These are phyloP conservation scores for Eurystomus glaucurus DNA, from an alignment of 2,797 vertebrate genomes.

Conservation along the genomic window DNA sequence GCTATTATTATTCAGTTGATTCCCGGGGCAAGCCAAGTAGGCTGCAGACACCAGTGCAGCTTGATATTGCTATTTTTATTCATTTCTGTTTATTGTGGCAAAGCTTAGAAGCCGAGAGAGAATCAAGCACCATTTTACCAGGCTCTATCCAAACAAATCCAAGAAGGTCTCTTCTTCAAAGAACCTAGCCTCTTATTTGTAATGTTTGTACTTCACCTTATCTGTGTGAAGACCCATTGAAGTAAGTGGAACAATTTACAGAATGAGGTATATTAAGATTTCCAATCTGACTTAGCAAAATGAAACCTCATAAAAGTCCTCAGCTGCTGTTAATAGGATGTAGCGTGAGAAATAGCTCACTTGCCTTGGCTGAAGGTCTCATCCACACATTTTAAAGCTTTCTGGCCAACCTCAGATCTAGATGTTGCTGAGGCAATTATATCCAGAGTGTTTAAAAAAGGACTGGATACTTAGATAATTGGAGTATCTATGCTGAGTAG, in stretches of 20 bases:
- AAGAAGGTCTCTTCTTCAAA: background rate
- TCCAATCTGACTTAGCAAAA: background rate
- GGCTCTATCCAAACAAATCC: background rate
- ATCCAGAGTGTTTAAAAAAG: background rate
- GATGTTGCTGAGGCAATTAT: background rate
- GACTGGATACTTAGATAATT: slow-evolving; percentile 17
- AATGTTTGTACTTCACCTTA: background rate
- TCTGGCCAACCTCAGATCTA: background rate
- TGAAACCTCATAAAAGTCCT: background rate
- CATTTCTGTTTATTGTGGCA: background rate
- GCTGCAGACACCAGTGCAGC: background rate
- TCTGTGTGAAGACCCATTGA: background rate
- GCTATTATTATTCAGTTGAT: slow-evolving; percentile 23
- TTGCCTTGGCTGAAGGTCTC: slow-evolving; percentile 6
- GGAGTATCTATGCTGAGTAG: slow-evolving; percentile 3
- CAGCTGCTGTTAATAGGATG: background rate
- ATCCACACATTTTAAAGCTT: background rate
- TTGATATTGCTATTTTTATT: slow-evolving; percentile 17
- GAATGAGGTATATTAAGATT: background rate
- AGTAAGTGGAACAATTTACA: background rate
- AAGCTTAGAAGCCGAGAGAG: background rate
- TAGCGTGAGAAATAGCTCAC: background rate
- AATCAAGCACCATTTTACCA: background rate
- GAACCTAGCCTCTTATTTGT: background rate
- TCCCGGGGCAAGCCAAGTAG: background rate